Conservation (phyloP, 2,113 vertebrate species). For the Amia ocellicauda region DNA sequence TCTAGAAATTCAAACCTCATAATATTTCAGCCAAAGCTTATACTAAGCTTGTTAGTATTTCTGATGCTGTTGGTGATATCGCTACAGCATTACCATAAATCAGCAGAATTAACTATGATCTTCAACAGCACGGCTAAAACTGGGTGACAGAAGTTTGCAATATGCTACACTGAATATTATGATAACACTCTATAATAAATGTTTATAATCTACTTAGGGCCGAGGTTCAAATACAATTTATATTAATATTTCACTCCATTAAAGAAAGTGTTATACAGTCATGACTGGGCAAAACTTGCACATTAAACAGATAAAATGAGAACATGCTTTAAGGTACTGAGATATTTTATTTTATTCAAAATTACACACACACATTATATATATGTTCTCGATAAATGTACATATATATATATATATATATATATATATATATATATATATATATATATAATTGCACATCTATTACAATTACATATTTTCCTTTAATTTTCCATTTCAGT, state of each 20-base stretch:
- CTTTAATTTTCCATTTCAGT: no score
- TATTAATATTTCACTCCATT: constrained; percentile 83
- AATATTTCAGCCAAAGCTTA: constrained; percentile 97
- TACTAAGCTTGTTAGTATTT: constrained; percentile 99
- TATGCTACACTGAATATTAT: constrained; percentile 97
- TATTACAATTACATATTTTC: no score
- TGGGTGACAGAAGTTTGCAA: constrained; percentile 95
- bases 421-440: no score
- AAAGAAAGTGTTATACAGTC: constrained; percentile 49
- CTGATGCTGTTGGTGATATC: constrained; percentile 91
- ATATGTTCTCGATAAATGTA: constrained; percentile 8
- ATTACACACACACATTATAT: constrained; percentile 3
- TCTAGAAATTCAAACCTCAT: constrained; percentile 99
- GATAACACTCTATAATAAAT: constrained; percentile 99
- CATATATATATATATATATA: constrained; percentile 9
- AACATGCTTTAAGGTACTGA: constrained; percentile 28
- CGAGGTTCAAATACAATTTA: constrained; percentile 93
- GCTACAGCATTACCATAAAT: constrained; percentile 95
- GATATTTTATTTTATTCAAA: constrained; percentile 29
- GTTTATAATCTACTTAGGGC: constrained; percentile 99
- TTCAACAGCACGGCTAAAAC: constrained; percentile 86
- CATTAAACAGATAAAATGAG: constrained; percentile 42
- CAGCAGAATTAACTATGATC: constrained; percentile 99
- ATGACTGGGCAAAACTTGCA: constrained; percentile 45
- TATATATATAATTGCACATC: no score